Conservation (phyloP, 2,797 vertebrate genomes). For the Oryzias sinensis region DNA sequence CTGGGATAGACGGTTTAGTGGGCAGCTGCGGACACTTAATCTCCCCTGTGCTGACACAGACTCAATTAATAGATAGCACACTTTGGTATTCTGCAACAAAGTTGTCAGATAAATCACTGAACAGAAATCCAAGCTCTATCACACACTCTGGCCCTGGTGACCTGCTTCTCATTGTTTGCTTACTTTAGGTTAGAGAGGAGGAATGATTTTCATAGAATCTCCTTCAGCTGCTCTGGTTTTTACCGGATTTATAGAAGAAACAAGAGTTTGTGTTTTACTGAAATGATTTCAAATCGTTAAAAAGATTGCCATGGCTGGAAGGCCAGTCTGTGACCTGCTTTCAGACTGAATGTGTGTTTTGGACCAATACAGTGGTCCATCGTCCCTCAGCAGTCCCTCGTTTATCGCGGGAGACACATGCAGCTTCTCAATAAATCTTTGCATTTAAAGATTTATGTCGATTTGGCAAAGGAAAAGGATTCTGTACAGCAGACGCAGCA, state of each 20-base stretch:
- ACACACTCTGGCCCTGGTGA: slow-evolving; percentile 44
- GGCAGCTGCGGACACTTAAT: slow-evolving; percentile 83
- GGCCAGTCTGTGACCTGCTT: too few relatives aligned
- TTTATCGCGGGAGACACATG: too few relatives aligned
- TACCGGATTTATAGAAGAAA: slow-evolving; percentile 27
- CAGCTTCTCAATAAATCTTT: too few relatives aligned
- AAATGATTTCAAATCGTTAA: too few relatives aligned
- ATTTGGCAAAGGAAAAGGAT: too few relatives aligned
- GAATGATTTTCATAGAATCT: slow-evolving; percentile 44
- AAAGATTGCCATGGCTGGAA: too few relatives aligned
- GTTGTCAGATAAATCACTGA: slow-evolving; percentile 81
- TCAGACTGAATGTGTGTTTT: too few relatives aligned
- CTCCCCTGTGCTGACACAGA: slow-evolving; percentile 76
- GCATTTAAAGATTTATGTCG: too few relatives aligned
- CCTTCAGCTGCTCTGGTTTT: slow-evolving; percentile 33
- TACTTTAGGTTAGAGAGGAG: slow-evolving; percentile 46
- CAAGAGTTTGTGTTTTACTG: background rate
- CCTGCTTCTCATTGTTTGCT: slow-evolving; percentile 67
- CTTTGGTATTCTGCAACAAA: slow-evolving; percentile 79
- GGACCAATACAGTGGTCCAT: too few relatives aligned
- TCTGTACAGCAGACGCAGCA: too few relatives aligned
- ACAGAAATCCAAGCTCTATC: slow-evolving; percentile 65
- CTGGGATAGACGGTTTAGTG: slow-evolving; percentile 67
- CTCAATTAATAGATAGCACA: slow-evolving; percentile 82
- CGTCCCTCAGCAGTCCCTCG: too few relatives aligned